These are phyloP conservation scores for Apostichopus leukothele DNA, from an alignment of 53 echinoderm and acorn worm species.

Conservation along the genomic window DNA sequence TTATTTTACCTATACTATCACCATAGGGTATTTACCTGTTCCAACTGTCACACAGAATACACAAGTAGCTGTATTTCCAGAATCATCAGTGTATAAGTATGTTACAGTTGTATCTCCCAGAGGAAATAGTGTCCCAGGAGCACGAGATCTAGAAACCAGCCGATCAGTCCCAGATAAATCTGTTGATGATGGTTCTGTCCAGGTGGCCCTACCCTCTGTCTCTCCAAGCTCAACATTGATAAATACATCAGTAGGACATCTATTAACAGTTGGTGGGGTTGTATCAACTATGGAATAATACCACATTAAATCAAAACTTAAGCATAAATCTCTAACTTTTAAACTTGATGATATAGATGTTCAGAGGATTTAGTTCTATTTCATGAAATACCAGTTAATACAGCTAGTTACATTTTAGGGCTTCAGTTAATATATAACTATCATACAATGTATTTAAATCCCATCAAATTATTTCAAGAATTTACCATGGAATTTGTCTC, in stretches of 20 bases:
- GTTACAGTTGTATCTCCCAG: slow-evolving; percentile 58
- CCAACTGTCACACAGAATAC: not conserved
- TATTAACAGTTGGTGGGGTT: slow-evolving; percentile 50
- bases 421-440: no score
- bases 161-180: slow-evolving; percentile 41
- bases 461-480: no score
- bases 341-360: no score
- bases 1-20: no score
- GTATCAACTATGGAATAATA: slow-evolving; percentile 13
- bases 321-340: no score
- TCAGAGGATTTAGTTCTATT: no score
- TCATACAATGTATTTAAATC: no score
- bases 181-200: slow-evolving; percentile 48
- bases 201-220: slow-evolving; percentile 8
- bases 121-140: not conserved
- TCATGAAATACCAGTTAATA: no score
- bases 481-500: no score
- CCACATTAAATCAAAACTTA: no score
- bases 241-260: slow-evolving; percentile 51
- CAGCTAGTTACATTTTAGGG: no score
- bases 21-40: no score
- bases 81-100: not conserved
- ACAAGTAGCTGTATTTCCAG: slow-evolving; percentile 5
- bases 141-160: not conserved
- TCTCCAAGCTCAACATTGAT: slow-evolving; percentile 52